A percentile compares a stretch with the other conserved stretches of the same genome.
phyloP scores from a whole-genome alignment of 2,113 vertebrate genomes.

The Gymnocephalus cernua region DNA sequence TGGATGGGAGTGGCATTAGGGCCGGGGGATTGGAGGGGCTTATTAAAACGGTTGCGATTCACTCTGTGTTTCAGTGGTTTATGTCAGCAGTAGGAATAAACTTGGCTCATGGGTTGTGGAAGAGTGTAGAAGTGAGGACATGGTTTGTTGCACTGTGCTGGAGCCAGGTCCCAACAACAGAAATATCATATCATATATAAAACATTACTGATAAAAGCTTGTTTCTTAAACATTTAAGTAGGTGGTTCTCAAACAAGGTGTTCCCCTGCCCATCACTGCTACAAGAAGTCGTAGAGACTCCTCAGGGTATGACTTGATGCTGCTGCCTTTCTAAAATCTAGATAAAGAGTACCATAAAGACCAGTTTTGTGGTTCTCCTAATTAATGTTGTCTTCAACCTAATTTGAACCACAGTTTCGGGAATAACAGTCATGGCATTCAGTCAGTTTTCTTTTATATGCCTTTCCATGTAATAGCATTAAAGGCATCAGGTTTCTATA shows the following conservation, averaged over 20 bases:
- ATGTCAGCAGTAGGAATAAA: slow-evolving; percentile 57
- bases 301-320: neutral
- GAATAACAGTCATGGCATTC: neutral
- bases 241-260: neutral
- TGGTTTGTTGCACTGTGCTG: neutral
- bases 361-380: neutral
- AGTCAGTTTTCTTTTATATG: neutral
- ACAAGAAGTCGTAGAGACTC: neutral
- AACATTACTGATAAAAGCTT: neutral
- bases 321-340: neutral
- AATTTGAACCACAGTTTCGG: neutral
- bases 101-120: slow-evolving; percentile 78
- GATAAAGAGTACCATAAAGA: neutral
- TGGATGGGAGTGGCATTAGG: slow-evolving; percentile 31
- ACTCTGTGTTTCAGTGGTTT: slow-evolving; percentile 69
- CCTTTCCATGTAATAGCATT: neutral
- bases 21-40: slow-evolving; percentile 41
- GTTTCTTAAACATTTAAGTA: neutral
- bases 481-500: neutral
- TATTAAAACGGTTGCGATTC: slow-evolving; percentile 68
- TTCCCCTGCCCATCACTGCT: neutral
- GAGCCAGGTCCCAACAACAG: neutral
- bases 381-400: neutral
- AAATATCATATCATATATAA: neutral
- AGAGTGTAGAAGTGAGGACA: neutral